Conservation (phyloP, 2,113 vertebrate species). For the Dicentrarchus labrax region DNA sequence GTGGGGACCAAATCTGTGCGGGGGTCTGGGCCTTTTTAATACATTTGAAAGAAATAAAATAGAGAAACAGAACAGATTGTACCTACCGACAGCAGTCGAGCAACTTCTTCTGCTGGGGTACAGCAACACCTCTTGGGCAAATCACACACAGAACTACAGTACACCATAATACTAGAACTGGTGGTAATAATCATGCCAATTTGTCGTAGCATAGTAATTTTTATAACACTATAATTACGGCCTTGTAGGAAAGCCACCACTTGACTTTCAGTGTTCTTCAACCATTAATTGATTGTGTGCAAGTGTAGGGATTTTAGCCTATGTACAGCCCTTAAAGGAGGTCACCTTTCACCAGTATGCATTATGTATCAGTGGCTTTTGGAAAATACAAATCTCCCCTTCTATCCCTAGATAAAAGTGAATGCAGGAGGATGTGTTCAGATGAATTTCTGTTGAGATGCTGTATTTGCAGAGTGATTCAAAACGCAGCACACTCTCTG, state of each 20-base stretch:
- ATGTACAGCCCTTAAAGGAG: neutral
- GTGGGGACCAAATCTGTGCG: no score
- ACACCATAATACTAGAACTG: no score
- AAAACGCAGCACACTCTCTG: neutral
- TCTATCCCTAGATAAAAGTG: neutral
- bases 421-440: neutral
- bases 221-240: no score
- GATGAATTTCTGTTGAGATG: neutral
- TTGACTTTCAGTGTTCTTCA: constrained; percentile 42
- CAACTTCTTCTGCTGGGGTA: no score
- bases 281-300: constrained; percentile 16
- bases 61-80: no score
- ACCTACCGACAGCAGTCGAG: no score
- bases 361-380: neutral
- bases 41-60: no score
- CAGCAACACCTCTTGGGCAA: no score
- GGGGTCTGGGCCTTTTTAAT: no score
- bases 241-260: constrained; percentile 5
- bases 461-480: neutral
- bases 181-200: no score
- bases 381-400: neutral
- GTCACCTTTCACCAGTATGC: neutral
- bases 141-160: no score
- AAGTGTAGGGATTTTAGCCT: neutral
- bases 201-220: no score